Evolutionary conservation across 1,140 invertebrate species (phyloP).

Genomic region (Drosophila trapezifrons): DNA sequence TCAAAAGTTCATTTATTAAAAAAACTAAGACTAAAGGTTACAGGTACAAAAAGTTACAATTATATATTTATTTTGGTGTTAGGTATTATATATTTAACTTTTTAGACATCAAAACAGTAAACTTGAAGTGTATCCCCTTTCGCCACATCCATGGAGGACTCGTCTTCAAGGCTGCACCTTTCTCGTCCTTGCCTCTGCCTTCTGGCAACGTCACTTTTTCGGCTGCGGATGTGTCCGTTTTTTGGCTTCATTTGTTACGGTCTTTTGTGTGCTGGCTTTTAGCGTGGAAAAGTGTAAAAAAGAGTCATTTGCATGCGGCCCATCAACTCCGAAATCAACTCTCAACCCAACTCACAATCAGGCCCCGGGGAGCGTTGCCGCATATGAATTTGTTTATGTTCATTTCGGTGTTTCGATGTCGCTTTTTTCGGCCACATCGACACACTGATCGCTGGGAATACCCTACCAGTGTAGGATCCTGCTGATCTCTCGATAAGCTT

Average conservation of each 20-base stretch:
- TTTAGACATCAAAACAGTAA: background rate
- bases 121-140: background rate
- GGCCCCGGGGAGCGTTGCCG: slow-evolving; percentile 50
- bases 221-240: background rate
- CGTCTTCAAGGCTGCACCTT: slow-evolving; percentile 24
- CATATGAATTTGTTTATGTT: slow-evolving; percentile 63
- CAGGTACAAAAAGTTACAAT: too few species aligned
- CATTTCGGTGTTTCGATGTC: slow-evolving; percentile 27
- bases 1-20: background rate
- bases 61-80: background rate
- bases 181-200: background rate
- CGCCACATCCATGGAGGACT: background rate
- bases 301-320: slow-evolving; percentile 71
- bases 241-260: slow-evolving; percentile 41
- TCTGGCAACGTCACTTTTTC: background rate
- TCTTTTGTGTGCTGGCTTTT: slow-evolving; percentile 38
- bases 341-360: slow-evolving; percentile 16
- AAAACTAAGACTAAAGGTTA: too few species aligned
- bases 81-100: background rate
- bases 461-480: slow-evolving; percentile 8
- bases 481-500: background rate
- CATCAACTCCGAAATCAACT: slow-evolving; percentile 47
- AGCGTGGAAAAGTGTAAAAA: slow-evolving; percentile 73
- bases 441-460: slow-evolving; percentile 27
- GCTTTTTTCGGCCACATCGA: slow-evolving; percentile 46